A percentile compares a stretch with the other conserved stretches of the same genome.
phyloP scores from a whole-genome alignment of 2,888 invertebrate species.

The Ischnura elegans region DNA sequence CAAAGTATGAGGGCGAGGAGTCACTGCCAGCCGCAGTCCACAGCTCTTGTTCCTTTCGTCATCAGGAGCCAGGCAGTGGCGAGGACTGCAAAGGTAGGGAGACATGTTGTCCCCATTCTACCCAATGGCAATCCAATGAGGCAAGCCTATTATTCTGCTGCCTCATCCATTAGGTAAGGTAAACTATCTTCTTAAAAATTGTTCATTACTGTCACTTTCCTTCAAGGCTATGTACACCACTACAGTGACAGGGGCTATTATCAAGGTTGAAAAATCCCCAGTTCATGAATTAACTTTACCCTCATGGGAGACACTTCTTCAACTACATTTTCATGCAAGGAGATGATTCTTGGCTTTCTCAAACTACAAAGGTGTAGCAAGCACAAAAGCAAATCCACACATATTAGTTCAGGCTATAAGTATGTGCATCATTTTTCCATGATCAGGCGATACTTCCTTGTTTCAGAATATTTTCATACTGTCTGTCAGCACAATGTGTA shows the following conservation, averaged over 20 bases:
- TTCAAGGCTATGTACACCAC: not conserved
- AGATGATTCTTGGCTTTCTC: not conserved
- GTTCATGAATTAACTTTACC: not conserved
- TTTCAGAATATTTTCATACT: not conserved
- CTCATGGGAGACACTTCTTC: slow-evolving; percentile 24
- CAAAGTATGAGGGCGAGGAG: slow-evolving; percentile 65
- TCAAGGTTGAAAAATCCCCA: slow-evolving; percentile 29
- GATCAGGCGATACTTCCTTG: not conserved
- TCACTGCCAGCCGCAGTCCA: slow-evolving; percentile 33
- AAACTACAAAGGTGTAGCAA: not conserved
- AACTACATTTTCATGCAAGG: slow-evolving; percentile 60
- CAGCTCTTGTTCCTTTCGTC: slow-evolving; percentile 54
- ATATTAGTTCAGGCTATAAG: not conserved
- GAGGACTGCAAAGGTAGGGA: slow-evolving; percentile 59
- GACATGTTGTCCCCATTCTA: slow-evolving; percentile 62
- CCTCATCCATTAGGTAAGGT: slow-evolving; percentile 1
- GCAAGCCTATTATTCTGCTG: slow-evolving; percentile 26
- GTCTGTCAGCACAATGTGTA: slow-evolving; percentile 28
- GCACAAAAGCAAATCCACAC: not conserved
- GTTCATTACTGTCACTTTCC: slow-evolving; percentile 1
- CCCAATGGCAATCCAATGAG: slow-evolving; percentile 53
- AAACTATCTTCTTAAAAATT: slow-evolving; percentile 28
- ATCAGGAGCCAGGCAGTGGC: slow-evolving; percentile 64
- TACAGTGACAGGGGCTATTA: slow-evolving; percentile 30
- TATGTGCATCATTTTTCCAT: not conserved